phyloP scores from a whole-genome alignment of 1,140 invertebrate genomes.

The Drosophila carrolli region DNA sequence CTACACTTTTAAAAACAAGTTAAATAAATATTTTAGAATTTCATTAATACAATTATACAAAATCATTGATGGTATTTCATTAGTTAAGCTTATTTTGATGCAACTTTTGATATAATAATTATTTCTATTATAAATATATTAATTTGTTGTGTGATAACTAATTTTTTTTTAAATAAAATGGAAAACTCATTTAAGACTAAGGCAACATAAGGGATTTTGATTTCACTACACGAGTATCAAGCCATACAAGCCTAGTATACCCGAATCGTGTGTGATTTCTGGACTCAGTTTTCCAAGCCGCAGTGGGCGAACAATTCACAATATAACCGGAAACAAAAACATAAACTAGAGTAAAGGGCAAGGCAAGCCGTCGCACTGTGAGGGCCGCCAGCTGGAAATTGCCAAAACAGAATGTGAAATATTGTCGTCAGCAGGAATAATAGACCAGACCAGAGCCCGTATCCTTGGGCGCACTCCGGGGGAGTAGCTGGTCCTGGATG shows the following conservation, averaged over 20 bases:
- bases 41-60: too few relatives aligned
- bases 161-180: too few relatives aligned
- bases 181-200: too few relatives aligned
- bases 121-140: neutral
- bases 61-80: too few relatives aligned
- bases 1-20: neutral
- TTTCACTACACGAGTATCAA: too few relatives aligned
- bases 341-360: conserved; percentile 51
- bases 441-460: conserved; percentile 38
- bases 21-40: too few relatives aligned
- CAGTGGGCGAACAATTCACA: conserved; percentile 29
- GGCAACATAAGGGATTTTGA: too few relatives aligned
- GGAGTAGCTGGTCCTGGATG: conserved; percentile 13
- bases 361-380: conserved; percentile 14
- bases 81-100: too few relatives aligned
- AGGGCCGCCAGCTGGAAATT: conserved; percentile 44
- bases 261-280: neutral
- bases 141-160: neutral
- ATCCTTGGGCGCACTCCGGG: conserved; percentile 47
- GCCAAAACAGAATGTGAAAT: conserved; percentile 60
- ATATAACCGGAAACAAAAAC: conserved; percentile 55
- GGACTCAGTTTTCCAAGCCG: conserved; percentile 5
- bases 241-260: neutral
- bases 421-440: conserved; percentile 61
- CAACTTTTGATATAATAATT: neutral